phyloP scores from a whole-genome alignment of 2,113 vertebrate genomes.

The Campylomormyrus numenius region DNA sequence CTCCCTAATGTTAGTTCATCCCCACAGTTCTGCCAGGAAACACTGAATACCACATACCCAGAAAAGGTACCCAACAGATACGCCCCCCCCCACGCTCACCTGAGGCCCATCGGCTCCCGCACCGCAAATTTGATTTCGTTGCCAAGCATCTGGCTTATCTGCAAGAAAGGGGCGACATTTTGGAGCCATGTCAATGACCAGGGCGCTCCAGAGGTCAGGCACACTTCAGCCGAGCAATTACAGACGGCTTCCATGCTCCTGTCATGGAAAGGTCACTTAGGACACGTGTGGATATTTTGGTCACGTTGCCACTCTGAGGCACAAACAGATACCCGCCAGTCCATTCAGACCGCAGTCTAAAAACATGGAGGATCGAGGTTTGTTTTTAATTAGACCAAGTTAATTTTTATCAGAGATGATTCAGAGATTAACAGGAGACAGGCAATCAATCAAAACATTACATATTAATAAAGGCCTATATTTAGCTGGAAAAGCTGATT shows the following conservation, averaged over 20 bases:
- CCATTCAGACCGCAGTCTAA: background rate
- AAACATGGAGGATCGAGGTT: background rate
- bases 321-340: background rate
- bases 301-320: background rate
- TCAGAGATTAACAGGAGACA: background rate
- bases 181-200: background rate
- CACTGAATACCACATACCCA: background rate
- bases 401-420: background rate
- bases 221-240: slow-evolving; percentile 15
- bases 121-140: slow-evolving; percentile 91
- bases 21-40: background rate
- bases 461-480: slow-evolving; percentile 25
- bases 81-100: slow-evolving; percentile 49
- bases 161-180: slow-evolving; percentile 33
- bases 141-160: slow-evolving; percentile 96
- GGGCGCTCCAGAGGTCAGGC: background rate
- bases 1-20: background rate
- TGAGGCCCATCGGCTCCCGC: slow-evolving; percentile 83
- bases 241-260: background rate
- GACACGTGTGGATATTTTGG: background rate
- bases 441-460: background rate
- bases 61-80: background rate
- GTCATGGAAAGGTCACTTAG: background rate
- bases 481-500: slow-evolving; percentile 31
- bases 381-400: slow-evolving; percentile 16